Conservation (phyloP, 2,888 invertebrate species). For the Clistopyga incitator region DNA sequence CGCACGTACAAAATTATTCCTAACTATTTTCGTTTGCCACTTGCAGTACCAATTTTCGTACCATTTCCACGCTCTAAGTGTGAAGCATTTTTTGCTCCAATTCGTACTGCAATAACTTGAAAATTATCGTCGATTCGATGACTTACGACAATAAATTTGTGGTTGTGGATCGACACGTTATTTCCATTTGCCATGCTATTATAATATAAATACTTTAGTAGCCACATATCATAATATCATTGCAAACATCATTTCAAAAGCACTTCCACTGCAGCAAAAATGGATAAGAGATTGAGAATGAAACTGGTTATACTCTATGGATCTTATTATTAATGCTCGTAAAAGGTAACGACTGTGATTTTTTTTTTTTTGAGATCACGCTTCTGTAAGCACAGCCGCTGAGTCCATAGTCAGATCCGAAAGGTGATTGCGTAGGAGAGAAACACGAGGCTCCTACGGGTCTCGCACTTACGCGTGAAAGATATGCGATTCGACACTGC, state of each 20-base stretch:
- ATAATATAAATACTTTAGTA: not conserved
- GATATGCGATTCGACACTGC: conserved; percentile 23
- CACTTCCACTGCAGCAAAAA: not conserved
- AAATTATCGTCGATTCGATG: not conserved
- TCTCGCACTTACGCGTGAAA: conserved; percentile 14
- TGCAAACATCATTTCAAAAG: not conserved
- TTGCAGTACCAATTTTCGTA: not conserved
- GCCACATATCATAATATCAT: not conserved
- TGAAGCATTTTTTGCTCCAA: not conserved
- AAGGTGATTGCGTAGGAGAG: conserved; percentile 1
- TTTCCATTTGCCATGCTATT: too few relatives aligned
- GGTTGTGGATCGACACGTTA: not conserved
- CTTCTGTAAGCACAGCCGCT: not conserved
- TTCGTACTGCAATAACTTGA: not conserved
- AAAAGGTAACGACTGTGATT: not conserved
- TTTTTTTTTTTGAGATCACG: not conserved
- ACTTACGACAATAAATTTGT: not conserved
- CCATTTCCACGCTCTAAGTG: not conserved
- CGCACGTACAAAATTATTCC: conserved; percentile 30
- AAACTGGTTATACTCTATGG: conserved; percentile 25
- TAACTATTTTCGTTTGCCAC: not conserved
- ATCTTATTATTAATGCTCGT: not conserved
- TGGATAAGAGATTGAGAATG: not conserved
- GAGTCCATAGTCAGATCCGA: not conserved
- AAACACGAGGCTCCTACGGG: not conserved